Evolutionary conservation across 2,888 invertebrate genomes (phyloP).

Genomic region (Protophormia terraenovae): DNA sequence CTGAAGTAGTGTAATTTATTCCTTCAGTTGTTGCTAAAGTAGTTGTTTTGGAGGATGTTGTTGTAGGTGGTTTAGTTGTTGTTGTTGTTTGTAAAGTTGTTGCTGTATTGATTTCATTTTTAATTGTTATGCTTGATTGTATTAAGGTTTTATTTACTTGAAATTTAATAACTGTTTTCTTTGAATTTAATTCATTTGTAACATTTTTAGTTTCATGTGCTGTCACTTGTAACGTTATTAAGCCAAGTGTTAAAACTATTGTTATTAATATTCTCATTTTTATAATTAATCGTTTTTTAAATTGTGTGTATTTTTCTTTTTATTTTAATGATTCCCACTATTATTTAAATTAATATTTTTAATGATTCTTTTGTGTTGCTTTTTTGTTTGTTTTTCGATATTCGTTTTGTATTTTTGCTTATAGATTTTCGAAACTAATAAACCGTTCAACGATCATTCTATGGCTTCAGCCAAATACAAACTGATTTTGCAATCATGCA

Average conservation of each 20-base stretch:
- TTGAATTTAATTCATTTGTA: neutral
- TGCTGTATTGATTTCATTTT: neutral
- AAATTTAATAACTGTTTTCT: neutral
- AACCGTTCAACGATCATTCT: constrained; percentile 50
- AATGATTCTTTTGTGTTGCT: constrained; percentile 18
- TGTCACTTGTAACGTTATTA: constrained; percentile 1
- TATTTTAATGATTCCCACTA: neutral
- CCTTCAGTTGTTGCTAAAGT: neutral
- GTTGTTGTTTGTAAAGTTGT: neutral
- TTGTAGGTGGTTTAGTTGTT: constrained; percentile 26
- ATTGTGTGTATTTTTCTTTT: constrained; percentile 8
- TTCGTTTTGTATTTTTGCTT: constrained; percentile 30
- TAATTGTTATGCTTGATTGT: neutral
- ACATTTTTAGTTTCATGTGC: constrained; percentile 5
- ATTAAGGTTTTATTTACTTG: neutral
- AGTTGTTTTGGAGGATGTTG: constrained; percentile 1
- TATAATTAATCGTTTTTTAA: neutral
- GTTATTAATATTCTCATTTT: constrained; percentile 25
- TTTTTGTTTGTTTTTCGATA: neutral
- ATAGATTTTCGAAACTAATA: constrained; percentile 10
- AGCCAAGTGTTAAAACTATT: neutral
- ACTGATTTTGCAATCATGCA: constrained; percentile 49
- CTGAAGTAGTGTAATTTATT: constrained; percentile 3
- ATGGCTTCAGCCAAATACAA: constrained; percentile 36
- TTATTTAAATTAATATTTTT: constrained; percentile 6